phyloP scores from a whole-genome alignment of 35 echinoderm and acorn worm species.

The Lytechinus pictus region DNA sequence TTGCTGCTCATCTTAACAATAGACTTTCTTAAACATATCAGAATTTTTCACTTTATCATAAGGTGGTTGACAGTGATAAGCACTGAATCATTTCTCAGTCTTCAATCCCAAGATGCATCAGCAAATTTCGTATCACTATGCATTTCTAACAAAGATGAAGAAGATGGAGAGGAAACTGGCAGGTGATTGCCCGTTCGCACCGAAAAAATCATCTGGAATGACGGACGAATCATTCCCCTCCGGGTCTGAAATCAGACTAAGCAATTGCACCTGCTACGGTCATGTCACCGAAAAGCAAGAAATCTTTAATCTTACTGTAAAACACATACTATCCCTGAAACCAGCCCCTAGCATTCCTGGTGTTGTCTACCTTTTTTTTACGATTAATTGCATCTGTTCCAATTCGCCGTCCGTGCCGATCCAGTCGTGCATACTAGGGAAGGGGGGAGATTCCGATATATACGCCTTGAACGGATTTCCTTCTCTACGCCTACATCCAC shows the following conservation, averaged over 20 bases:
- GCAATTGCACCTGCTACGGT: not conserved
- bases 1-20: too few species aligned
- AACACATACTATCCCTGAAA: not conserved
- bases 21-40: too few species aligned
- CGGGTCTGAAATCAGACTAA: not conserved
- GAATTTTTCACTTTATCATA: not conserved
- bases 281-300: not conserved
- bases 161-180: not conserved
- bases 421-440: not conserved
- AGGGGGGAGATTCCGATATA: not conserved
- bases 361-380: not conserved
- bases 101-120: not conserved
- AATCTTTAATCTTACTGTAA: slow-evolving; percentile 7
- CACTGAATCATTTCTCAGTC: not conserved
- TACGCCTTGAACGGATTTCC: not conserved
- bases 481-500: not conserved
- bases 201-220: not conserved
- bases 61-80: not conserved
- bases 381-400: not conserved
- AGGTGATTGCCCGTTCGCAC: not conserved
- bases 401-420: not conserved
- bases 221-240: not conserved
- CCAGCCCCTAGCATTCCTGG: not conserved
- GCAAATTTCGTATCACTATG: not conserved
- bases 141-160: not conserved